phyloP scores from a whole-genome alignment of 2,113 vertebrate genomes.

The Elaphurus davidianus region DNA sequence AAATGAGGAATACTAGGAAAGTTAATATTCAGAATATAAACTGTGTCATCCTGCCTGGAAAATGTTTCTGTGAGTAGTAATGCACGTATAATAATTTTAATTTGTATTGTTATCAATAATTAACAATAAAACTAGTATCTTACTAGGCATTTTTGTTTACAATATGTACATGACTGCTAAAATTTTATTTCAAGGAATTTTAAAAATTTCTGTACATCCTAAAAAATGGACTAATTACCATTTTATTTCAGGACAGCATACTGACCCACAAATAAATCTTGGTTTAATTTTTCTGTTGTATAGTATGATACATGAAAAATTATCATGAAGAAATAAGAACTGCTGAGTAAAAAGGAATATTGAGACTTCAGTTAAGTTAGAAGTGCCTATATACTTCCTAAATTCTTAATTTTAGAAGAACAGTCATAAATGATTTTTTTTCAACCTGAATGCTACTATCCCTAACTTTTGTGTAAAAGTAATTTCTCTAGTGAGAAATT shows the following conservation, averaged over 20 bases:
- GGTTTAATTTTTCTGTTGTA: neutral
- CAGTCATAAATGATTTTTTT: neutral
- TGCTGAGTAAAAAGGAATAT: neutral
- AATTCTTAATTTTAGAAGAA: neutral
- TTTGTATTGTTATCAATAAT: neutral
- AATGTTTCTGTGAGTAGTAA: neutral
- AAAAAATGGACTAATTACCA: neutral
- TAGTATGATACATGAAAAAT: neutral
- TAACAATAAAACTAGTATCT: constrained; percentile 32
- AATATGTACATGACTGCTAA: neutral
- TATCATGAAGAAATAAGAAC: constrained; percentile 13
- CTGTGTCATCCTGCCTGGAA: neutral
- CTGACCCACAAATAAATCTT: neutral
- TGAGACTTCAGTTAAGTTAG: neutral
- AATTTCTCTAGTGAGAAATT: constrained; percentile 9
- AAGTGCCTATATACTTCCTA: neutral
- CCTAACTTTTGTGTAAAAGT: neutral
- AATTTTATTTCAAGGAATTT: constrained; percentile 44
- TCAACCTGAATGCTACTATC: neutral
- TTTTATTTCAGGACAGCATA: neutral
- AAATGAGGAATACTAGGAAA: neutral
- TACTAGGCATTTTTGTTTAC: constrained; percentile 12
- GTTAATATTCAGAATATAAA: neutral
- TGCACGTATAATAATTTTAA: neutral
- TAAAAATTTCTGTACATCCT: neutral